A percentile compares a stretch with the other conserved stretches of the same genome.
Evolutionary conservation across 2,888 invertebrate genomes (phyloP).

Genomic region (Cheilosia vulpina): DNA sequence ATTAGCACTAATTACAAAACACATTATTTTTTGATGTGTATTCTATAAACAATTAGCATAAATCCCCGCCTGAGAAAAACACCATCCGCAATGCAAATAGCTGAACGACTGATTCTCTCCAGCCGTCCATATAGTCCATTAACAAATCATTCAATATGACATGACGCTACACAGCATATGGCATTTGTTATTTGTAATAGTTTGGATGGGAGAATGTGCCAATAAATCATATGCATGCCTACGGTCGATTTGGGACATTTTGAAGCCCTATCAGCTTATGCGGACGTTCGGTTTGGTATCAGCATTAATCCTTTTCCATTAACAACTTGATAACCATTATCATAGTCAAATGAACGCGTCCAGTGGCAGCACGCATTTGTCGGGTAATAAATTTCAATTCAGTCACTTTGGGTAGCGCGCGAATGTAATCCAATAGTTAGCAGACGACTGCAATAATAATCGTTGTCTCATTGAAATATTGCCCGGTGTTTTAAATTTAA

Average conservation of each 20-base stretch:
- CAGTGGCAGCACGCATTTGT: constrained; percentile 12
- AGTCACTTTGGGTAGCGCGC: constrained; percentile 47
- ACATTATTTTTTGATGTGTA: neutral
- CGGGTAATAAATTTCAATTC: constrained; percentile 67
- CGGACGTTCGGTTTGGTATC: constrained; percentile 30
- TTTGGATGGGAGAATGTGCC: constrained; percentile 36
- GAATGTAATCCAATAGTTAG: constrained; percentile 63
- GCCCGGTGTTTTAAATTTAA: constrained; percentile 49
- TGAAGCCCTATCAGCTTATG: constrained; percentile 58
- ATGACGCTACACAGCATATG: constrained; percentile 6
- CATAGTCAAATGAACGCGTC: constrained; percentile 14
- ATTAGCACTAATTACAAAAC: too few species aligned
- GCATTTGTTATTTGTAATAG: constrained; percentile 60
- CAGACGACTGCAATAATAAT: constrained; percentile 64
- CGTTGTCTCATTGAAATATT: constrained; percentile 56
- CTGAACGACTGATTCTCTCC: neutral
- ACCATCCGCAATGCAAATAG: neutral
- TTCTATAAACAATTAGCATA: constrained; percentile 3
- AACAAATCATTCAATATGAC: constrained; percentile 27
- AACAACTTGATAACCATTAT: constrained; percentile 61
- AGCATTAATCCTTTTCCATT: constrained; percentile 64
- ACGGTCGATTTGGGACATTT: constrained; percentile 41
- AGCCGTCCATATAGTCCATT: neutral
- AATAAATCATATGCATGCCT: constrained; percentile 33
- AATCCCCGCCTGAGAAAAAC: neutral